Conservation (phyloP, 2,113 vertebrate species). For the Reinhardtius hippoglossoides region DNA sequence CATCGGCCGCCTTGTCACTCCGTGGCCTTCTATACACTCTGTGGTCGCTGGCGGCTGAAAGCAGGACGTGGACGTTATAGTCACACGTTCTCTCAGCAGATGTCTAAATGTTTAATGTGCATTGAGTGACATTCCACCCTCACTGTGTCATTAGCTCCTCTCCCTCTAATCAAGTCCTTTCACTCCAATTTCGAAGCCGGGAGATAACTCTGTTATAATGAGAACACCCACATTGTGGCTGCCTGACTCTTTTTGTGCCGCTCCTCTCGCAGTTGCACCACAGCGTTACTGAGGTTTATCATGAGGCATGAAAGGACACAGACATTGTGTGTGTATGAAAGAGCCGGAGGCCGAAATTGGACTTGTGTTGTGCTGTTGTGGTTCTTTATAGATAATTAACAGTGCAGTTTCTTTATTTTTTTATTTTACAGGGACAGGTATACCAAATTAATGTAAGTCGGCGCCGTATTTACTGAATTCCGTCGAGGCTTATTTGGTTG, state of each 20-base stretch:
- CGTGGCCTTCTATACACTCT: conserved; percentile 16
- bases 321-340: conserved; percentile 44
- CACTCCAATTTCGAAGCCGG: conserved; percentile 55
- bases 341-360: conserved; percentile 42
- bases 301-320: conserved; percentile 49
- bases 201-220: conserved; percentile 75
- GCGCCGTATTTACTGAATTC: conserved; percentile 52
- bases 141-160: conserved; percentile 71
- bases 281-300: conserved; percentile 55
- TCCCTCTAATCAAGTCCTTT: conserved; percentile 72
- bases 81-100: conserved; percentile 61
- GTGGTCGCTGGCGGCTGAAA: conserved; percentile 39
- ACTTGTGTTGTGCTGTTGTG: conserved; percentile 40
- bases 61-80: conserved; percentile 57
- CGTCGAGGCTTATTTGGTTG: conserved; percentile 22
- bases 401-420: too few species aligned
- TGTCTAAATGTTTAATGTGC: conserved; percentile 81
- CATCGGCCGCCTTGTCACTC: conserved; percentile 56
- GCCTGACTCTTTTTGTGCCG: conserved; percentile 55
- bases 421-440: conserved; percentile 21
- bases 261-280: conserved; percentile 51
- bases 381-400: conserved; percentile 55
- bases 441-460: conserved; percentile 7
- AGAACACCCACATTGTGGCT: conserved; percentile 68
- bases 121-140: conserved; percentile 70